Base-by-base conservation (phyloP, 2,888 invertebrate species). In the Archips xylosteana region DNA sequence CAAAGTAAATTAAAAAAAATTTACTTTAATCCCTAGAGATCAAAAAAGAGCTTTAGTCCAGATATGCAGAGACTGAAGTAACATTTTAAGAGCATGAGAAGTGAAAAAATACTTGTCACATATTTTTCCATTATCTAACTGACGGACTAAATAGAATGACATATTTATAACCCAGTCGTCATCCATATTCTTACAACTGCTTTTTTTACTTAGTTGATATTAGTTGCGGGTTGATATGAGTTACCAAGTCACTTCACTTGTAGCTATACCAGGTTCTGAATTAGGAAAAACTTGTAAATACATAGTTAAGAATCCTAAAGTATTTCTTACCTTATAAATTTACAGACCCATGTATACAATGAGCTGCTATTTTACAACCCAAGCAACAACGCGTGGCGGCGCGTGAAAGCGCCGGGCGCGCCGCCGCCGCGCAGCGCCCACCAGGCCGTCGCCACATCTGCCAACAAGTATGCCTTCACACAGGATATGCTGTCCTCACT, bases 341-440 rank as follows among this genome's bases (percentile, higher is more conserved):
- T 51, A n/a, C 89, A 97, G 97, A 97, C 98, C n/a, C 94, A 95
- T 77, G 95, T 98, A 45, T 98, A 97, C 89, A 98, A 97, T 85
- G 98, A 99, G 80, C 87, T 99, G 75, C 96, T 96, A 80, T 96
- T 97, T 83, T 99, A 97, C 87, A 98, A 97, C 85, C 96, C 97
- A 8, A 93, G 94, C 34, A 97, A 96, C 82, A 96, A 96, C 81
- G 96, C 96, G 49, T 99, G 99, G 99, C 95, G 95, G 34, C 92
- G 96, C 54, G 87, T 99, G 32, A 97, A 97, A 82, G 96, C 97
- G 0, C 98, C 98, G 0, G 96, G 96, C n/a, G 97, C 96, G 0
- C 99, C 99, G 0, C 97, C 98, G 0, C 98, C 99, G 0, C 94
- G 99, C 75, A 97, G 98, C 85, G 97, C 97, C 0, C 99, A 99